Evolutionary conservation across 2,888 invertebrate species (phyloP), one percentile per base, ranked within the genome.

Genomic region (Thyatira batis): DNA sequence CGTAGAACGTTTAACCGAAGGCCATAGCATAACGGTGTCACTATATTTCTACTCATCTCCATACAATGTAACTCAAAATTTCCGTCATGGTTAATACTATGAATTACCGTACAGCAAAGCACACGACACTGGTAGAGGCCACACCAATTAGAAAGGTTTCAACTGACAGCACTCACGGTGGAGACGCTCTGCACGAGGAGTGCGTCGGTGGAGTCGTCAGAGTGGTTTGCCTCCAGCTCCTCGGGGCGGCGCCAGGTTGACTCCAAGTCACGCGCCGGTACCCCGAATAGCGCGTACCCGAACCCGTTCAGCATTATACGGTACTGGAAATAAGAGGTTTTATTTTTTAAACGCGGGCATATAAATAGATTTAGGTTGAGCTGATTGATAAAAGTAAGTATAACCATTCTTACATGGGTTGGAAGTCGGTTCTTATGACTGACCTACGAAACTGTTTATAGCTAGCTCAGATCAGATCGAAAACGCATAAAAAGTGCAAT

Each of bases 221-320:
- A 86, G 52, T 85, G 82, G 56, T 77, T 82, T 28, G 89, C 87
- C 58, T 92, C 92, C 55, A 92, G 77, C 63, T 92, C 89, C 53
- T 92, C 93, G 10, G 94, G 94, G 69, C 94, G 92, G 46, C 94
- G 91, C 96, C 96, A 96, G 0, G 95, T 95, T 1, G 94, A 94
- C 74, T 95, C 95, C 55, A 96, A 84, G 80, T 95, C 95, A 11
- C 95, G 91, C 0, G 95, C 94, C 0, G 96, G 95, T 20, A 96
- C 95, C 1, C 96, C 96, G 82, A 96, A 96, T 4, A 96, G 76
- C 8, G 95, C 94, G 80, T 96, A 96, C 46, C 96, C 96, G 76
- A 96, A 95, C 2, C 97, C 97, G 82, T 97, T 96, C 63, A 97
- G 92, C 84, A 97, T 93, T 71, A 97, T 96, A 62, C 97, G 95